Conservation (phyloP, 2,113 vertebrate species). For the Clupea harengus region DNA sequence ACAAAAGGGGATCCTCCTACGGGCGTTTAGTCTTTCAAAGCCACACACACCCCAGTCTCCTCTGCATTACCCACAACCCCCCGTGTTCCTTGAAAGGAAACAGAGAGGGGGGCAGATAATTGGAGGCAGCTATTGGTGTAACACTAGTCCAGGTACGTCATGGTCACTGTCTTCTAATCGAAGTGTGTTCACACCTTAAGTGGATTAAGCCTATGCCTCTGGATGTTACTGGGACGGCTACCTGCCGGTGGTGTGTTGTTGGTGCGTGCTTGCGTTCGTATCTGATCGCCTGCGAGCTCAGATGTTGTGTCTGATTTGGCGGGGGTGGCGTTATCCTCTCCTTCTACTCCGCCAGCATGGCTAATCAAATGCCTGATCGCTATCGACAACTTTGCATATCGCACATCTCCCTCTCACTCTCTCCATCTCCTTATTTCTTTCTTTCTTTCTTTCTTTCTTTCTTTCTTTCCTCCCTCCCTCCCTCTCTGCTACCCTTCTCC, state of each 20-base stretch:
- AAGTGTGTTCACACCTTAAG: neutral
- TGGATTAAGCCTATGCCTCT: neutral
- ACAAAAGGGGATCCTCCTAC: neutral
- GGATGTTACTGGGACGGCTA: neutral
- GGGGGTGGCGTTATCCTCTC: neutral
- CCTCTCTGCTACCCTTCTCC: neutral
- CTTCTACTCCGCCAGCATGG: neutral
- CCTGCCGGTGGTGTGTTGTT: neutral
- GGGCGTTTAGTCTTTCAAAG: neutral
- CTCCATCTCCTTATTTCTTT: neutral
- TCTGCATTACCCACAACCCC: neutral
- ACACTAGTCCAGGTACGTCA: neutral
- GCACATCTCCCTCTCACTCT: neutral
- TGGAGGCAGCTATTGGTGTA: neutral
- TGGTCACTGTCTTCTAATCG: neutral
- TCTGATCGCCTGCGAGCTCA: neutral
- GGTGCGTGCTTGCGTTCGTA: neutral
- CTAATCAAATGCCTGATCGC: neutral
- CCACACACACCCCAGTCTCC: neutral
- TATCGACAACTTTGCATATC: constrained; percentile 9
- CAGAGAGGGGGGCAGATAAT: neutral
- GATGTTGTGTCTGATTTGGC: neutral
- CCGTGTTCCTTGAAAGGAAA: neutral
- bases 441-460: neutral
- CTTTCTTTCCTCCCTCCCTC: neutral